Percentiles rank a stretch among this genome's conserved stretches.
phyloP scores from a whole-genome alignment of 2,113 vertebrate genomes.

The Halcyon senegalensis region DNA sequence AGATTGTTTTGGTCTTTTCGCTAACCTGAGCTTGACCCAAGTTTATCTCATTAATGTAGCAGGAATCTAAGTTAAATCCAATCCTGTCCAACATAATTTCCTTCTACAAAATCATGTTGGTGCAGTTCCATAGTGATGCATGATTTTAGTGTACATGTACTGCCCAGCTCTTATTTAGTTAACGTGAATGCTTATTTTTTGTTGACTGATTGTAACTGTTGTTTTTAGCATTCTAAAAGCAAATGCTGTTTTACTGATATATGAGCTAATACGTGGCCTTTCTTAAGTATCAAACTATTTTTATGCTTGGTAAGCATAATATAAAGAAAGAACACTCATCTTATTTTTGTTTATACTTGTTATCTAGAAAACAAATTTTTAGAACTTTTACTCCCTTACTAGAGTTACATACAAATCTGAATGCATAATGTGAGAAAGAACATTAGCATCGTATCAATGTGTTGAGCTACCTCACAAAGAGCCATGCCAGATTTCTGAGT shows the following conservation, averaged over 20 bases:
- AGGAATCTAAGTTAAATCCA: constrained; percentile 5
- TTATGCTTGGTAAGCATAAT: not conserved
- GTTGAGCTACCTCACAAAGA: not conserved
- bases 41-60: not conserved
- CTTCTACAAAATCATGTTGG: not conserved
- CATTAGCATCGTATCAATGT: not conserved
- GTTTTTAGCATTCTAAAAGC: not conserved
- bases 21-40: not conserved
- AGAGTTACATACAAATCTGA: not conserved
- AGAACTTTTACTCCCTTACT: not conserved
- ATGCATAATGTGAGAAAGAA: not conserved
- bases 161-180: not conserved
- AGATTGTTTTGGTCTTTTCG: not conserved
- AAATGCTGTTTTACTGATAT: not conserved
- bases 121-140: not conserved
- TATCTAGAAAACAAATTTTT: not conserved
- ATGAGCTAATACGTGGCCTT: not conserved
- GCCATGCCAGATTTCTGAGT: not conserved
- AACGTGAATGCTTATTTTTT: not conserved
- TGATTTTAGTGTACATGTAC: not conserved
- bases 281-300: not conserved
- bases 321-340: not conserved
- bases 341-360: not conserved
- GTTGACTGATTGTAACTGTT: not conserved
- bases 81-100: not conserved